Conservation (phyloP, 2,888 invertebrate genomes). For the Heliconius cydno region DNA sequence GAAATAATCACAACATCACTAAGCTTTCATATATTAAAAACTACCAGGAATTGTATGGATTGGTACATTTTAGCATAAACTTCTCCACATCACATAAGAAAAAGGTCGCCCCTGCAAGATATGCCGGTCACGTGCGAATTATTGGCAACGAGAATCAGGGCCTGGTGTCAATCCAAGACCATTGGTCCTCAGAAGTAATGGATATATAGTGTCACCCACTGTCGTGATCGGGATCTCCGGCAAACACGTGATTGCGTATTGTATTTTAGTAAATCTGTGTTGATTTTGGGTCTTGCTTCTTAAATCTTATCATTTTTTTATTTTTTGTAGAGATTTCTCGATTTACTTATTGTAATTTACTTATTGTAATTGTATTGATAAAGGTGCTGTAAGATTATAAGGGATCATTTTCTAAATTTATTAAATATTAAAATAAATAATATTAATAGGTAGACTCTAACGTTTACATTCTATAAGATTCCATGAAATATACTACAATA, state of each 20-base stretch:
- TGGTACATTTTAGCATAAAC: constrained; percentile 19
- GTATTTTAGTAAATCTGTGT: constrained; percentile 25
- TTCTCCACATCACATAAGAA: constrained; percentile 22
- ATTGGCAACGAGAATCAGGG: constrained; percentile 73
- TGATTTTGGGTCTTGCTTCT: constrained; percentile 17
- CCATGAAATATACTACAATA: neutral
- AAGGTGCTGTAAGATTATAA: neutral
- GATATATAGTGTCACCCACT: constrained; percentile 24
- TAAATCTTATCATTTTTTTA: neutral
- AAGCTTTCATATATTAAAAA: neutral
- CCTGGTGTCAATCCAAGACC: constrained; percentile 43
- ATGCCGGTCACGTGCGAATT: constrained; percentile 76
- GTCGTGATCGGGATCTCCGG: constrained; percentile 21
- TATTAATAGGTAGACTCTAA: too few species aligned
- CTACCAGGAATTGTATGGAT: neutral
- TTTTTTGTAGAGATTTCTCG: neutral
- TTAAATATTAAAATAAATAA: too few species aligned
- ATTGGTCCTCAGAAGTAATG: constrained; percentile 28
- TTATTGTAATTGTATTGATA: neutral
- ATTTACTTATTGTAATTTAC: neutral
- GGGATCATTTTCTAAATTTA: neutral
- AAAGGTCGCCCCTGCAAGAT: constrained; percentile 40
- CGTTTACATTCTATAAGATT: too few species aligned
- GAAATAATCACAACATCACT: neutral
- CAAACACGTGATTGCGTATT: constrained; percentile 38